Evolutionary conservation across 2,113 vertebrate genomes (phyloP).

Genomic region (Orientallactaga bullata): DNA sequence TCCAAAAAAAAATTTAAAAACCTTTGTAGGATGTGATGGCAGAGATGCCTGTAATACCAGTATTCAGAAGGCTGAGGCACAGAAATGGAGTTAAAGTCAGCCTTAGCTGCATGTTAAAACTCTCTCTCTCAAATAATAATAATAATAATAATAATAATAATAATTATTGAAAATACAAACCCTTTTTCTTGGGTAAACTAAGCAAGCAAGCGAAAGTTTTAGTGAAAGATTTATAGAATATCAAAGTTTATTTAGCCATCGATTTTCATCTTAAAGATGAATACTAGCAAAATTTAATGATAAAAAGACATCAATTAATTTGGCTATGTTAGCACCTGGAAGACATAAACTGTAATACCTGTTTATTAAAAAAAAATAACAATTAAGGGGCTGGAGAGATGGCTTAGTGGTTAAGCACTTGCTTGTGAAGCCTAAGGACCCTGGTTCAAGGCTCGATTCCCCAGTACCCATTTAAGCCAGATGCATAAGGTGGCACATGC

Average conservation of each 20-base stretch:
- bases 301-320: background rate
- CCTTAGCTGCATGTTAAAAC: background rate
- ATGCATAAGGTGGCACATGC: too few species aligned
- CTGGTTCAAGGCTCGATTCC: too few species aligned
- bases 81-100: background rate
- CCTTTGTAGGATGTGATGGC: background rate
- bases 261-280: background rate
- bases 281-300: background rate
- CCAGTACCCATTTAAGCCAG: too few species aligned
- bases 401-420: too few species aligned
- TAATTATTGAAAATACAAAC: background rate
- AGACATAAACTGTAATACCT: background rate
- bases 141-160: too few species aligned
- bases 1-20: too few species aligned
- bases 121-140: too few species aligned
- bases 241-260: background rate
- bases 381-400: too few species aligned
- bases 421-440: too few species aligned
- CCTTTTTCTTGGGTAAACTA: background rate
- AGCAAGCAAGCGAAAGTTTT: background rate
- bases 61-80: background rate
- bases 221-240: conserved; percentile 19
- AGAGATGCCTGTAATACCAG: background rate
- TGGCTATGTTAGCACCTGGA: background rate
- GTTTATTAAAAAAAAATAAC: background rate